Evolutionary conservation across 2,797 vertebrate species (phyloP), one percentile per base, ranked within the genome.

Genomic region (Cirrhinus molitorella): DNA sequence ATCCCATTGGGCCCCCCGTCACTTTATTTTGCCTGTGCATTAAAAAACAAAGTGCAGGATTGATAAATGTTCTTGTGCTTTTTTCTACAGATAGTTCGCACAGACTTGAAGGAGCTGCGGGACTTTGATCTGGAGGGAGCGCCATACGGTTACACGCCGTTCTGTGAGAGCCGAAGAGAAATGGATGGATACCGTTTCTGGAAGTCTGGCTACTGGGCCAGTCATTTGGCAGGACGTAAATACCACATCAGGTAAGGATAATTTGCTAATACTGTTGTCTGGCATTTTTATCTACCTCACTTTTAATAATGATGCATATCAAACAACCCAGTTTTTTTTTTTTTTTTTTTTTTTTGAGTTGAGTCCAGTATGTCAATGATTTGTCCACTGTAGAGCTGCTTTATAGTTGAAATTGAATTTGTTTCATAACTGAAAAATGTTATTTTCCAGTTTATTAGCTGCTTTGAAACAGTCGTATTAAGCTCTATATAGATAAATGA

Each of bases 141-240:
- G 6, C 98, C 98, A 0, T 99, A 99, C 0, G 98, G 98, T 7
- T 99, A 99, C 78, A 99, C 98, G 0, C 98, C 98, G 0, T 99
- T 99, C 94, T 99, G 98, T 67, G 98, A 99, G 80, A 99, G 98
- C 89, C 92, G 98, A 3, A 93, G 92, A 86, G 98, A 99, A 90
- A 99, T 99, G 98, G 98, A 99, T 85, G 98, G 98, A 47, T 99
- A 99, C 87, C 95, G 98, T 81, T 99, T 99, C 94, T 99, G 98
- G 98, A 99, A 97, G 85, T 98, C 98, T 0, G 98, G 98, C 1
- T 99, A 99, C 92, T 99, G 98, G 98, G 97, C 98, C 73, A 99
- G 97, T 87, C 98, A 99, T 87, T 94, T 99, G 83, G 96, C 97
- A 6, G 97, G 98, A 13, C 95, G 98, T 70, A 99, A 97, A 92